These are phyloP conservation scores for Aphidoletes aphidimyza DNA, from an alignment of 2,888 invertebrate species.

Conservation along the genomic window DNA sequence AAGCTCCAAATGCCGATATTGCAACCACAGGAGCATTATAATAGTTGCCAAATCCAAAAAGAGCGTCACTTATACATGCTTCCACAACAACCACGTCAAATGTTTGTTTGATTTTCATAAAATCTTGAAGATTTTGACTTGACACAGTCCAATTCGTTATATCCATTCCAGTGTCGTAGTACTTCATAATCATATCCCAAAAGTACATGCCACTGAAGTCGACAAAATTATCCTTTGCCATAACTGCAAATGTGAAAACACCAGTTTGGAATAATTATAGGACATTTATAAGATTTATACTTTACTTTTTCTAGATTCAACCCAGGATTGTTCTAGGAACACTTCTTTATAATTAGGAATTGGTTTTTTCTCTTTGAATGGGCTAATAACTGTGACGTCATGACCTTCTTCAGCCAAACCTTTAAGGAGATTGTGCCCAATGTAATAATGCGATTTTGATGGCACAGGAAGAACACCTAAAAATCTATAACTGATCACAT, in stretches of 20 bases:
- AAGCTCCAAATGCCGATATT: slow-evolving; percentile 55
- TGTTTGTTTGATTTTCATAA: slow-evolving; percentile 58
- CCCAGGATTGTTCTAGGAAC: not conserved
- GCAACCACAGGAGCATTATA: slow-evolving; percentile 59
- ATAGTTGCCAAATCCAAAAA: slow-evolving; percentile 59
- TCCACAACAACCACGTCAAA: slow-evolving; percentile 59
- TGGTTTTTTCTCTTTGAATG: slow-evolving; percentile 43
- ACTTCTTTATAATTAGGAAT: slow-evolving; percentile 50
- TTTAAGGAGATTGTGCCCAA: slow-evolving; percentile 63
- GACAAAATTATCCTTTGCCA: not conserved
- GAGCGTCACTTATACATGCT: slow-evolving; percentile 59
- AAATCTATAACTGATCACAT: slow-evolving; percentile 10
- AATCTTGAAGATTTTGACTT: slow-evolving; percentile 55
- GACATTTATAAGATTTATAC: not conserved
- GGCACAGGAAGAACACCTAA: slow-evolving; percentile 27
- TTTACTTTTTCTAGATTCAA: not conserved
- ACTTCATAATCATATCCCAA: not conserved
- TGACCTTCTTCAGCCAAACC: slow-evolving; percentile 64
- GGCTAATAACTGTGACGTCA: slow-evolving; percentile 62
- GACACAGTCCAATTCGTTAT: slow-evolving; percentile 1
- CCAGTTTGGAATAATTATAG: not conserved
- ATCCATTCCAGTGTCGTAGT: not conserved
- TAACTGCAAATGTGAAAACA: too few relatives aligned
- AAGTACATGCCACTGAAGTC: not conserved
- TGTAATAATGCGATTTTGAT: slow-evolving; percentile 60